Conservation (phyloP, 2,113 vertebrate species). For the Microtus ochrogaster region DNA sequence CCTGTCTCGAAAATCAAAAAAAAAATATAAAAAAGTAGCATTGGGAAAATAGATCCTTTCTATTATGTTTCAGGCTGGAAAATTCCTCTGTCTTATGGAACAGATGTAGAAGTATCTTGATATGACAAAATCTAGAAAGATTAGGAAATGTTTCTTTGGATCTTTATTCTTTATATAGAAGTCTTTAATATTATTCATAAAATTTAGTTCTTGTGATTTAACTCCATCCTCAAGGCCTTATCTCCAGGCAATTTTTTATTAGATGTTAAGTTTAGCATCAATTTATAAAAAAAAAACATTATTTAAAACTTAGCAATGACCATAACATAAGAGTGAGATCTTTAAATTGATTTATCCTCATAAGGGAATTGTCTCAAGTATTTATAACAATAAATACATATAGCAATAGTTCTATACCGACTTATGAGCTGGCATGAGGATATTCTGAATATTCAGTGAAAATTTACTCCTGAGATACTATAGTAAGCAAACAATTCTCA, state of each 20-base stretch:
- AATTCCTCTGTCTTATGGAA: no score
- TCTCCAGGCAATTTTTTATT: no score
- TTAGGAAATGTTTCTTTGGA: background rate
- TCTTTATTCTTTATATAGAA: background rate
- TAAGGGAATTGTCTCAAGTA: background rate
- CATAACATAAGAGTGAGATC: background rate
- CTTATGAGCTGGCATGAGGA: background rate
- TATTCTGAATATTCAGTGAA: background rate
- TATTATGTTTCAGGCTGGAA: background rate
- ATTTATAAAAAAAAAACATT: background rate
- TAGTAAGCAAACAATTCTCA: background rate
- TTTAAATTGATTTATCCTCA: background rate
- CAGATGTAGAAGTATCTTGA: background rate
- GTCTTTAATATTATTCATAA: background rate
- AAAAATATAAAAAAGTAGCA: no score
- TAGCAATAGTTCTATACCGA: background rate
- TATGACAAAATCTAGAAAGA: background rate
- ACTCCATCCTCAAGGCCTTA: no score
- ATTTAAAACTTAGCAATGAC: background rate
- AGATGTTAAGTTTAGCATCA: background rate
- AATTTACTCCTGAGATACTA: background rate
- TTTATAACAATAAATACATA: background rate
- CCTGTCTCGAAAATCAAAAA: no score
- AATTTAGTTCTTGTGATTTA: background rate
- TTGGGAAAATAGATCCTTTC: background rate